Evolutionary conservation across 2,113 vertebrate genomes (phyloP), one percentile per base, ranked within the genome.

Genomic region (Coptodon bakossiorum): DNA sequence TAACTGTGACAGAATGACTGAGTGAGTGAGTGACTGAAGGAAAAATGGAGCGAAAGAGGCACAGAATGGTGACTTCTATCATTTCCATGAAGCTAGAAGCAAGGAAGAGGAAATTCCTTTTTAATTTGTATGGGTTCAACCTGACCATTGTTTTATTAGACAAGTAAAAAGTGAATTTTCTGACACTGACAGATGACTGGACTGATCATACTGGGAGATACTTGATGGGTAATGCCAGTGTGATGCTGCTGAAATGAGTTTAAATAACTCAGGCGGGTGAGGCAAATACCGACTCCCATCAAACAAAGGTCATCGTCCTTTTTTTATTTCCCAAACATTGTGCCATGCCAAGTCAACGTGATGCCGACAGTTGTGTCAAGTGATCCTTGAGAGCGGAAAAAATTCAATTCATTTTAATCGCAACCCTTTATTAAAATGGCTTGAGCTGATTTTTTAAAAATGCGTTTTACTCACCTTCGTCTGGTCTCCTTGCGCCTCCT

Each of bases 1-100:
- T 94, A 93, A 92, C 91, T 94, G 92, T 95, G 93, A 93, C 89
- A 83, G 85, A 88, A 53, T 14, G 50, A 31, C 56, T 7, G 43
- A 43, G 71, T 29, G 0, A 76, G 45, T 38, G 36, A 38, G 61
- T 50, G 24, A 78, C 5, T 22, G 6, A 66, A 66, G 34, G 54
- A 52, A 45, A 68, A 86, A 81, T 5, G 43, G 45, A 19, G 80
- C 53, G 7, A 22, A 1, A 45, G 54, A 45, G 53, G 86, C 76
- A 90, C 36, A n/a, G 86, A 78, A 84, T 13, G 53, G 80, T 4
- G 16, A 11, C 45, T 40, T 81, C 24, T 10, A 54, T 78, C 66
- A 52, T 86, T 0, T 34, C 17, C 45, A 9, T 27, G 5, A 34
- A 3, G 19, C 17, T 78, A 9, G 73, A 78, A 31, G 16, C 16